phyloP scores from a whole-genome alignment of 2,888 invertebrate genomes.

The Hylaea fasciaria region DNA sequence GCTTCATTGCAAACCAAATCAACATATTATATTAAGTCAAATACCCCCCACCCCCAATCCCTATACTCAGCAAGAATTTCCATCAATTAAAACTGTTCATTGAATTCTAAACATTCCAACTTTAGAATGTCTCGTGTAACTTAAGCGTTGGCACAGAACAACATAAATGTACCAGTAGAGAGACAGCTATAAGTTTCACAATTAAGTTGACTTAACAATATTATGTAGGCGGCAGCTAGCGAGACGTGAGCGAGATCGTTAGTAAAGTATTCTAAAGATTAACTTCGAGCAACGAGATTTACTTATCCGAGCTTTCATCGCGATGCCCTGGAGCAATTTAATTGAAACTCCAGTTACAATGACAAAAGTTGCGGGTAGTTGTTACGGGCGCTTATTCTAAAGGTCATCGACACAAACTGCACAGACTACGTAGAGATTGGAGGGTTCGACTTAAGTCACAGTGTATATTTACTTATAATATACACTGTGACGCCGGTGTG shows the following conservation, averaged over 20 bases:
- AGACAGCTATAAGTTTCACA: constrained; percentile 43
- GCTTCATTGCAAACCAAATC: no score
- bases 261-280: constrained; percentile 3
- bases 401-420: constrained; percentile 3
- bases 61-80: background rate
- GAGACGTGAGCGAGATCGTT: constrained; percentile 1
- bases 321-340: background rate
- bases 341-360: constrained; percentile 1
- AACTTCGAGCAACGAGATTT: constrained; percentile 1
- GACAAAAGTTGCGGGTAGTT: constrained; percentile 8
- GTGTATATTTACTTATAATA: no score
- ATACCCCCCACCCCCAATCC: no score
- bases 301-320: constrained; percentile 5
- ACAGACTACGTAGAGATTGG: no score
- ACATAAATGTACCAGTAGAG: constrained; percentile 39
- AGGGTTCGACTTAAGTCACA: no score
- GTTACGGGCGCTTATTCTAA: constrained; percentile 3
- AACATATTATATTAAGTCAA: no score
- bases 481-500: no score
- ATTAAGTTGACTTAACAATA: constrained; percentile 40
- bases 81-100: background rate
- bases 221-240: constrained; percentile 26
- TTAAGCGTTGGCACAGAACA: background rate
- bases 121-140: background rate
- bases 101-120: background rate